Evolutionary conservation across 1,140 invertebrate species (phyloP).

Genomic region (Apis cerana): DNA sequence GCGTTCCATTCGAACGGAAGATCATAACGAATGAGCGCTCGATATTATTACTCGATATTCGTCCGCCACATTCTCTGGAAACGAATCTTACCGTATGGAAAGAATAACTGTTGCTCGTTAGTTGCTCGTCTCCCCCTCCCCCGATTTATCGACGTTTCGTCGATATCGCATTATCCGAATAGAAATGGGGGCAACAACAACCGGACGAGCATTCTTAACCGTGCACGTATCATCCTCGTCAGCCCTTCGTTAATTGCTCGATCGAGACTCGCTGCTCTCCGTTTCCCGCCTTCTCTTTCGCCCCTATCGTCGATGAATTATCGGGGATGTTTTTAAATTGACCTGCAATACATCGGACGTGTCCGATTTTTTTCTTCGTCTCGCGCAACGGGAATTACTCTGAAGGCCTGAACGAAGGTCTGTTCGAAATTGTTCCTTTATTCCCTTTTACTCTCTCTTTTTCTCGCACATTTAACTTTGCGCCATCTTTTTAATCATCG

Average conservation of each 20-base stretch:
- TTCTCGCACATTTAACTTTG: not conserved
- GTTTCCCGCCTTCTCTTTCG: not conserved
- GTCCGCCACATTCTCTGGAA: not conserved
- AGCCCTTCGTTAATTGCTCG: constrained; percentile 28
- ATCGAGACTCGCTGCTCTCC: constrained; percentile 12
- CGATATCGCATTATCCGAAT: constrained; percentile 23
- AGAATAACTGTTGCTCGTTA: not conserved
- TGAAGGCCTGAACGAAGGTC: too few species aligned
- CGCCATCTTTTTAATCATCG: not conserved
- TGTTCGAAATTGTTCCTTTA: too few species aligned
- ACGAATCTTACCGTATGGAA: constrained; percentile 4
- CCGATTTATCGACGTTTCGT: not conserved
- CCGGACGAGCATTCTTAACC: constrained; percentile 11
- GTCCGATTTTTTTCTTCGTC: not conserved
- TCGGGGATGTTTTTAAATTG: constrained; percentile 37
- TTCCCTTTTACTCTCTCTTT: too few species aligned
- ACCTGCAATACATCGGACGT: constrained; percentile 25
- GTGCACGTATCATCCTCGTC: constrained; percentile 12
- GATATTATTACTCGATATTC: too few species aligned
- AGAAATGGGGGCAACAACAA: constrained; percentile 17
- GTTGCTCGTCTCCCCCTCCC: not conserved
- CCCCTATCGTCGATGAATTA: constrained; percentile 15
- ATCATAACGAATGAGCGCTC: too few species aligned
- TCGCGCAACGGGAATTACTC: not conserved
- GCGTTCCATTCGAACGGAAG: too few species aligned